Evolutionary conservation across 2,797 vertebrate genomes (phyloP), one percentile per base, ranked within the genome.

Genomic region (Buceros bicornis): DNA sequence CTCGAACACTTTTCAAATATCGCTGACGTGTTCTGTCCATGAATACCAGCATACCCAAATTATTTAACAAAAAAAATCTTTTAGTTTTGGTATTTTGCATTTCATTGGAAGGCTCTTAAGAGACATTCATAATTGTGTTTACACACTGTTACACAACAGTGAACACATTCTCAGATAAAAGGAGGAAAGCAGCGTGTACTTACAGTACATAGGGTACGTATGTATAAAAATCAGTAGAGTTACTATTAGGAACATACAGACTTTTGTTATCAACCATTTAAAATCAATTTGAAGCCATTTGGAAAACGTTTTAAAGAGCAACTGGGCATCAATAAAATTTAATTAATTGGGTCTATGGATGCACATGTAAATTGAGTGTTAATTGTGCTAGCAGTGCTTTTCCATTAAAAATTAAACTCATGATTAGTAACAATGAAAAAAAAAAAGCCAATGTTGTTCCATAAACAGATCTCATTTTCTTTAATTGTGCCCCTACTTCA

Each of bases 371-470:
- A 98, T 98, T 97, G 97, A 97, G 97, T 97, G 97, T 97, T 98
- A 98, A 98, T 98, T 98, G 98, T 94, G 93, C 96, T 95, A 98
- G 98, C 97, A 97, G 98, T 98, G 96, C 93, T 98, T 97, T 98
- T 97, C 98, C 97, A 98, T 98, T 98, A 98, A 98, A 98, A 98
- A 98, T 98, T 98, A 98, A 98, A 97, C 92, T 97, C 96, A 70
- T 97, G 94, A 98, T 98, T 98, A 98, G 97, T 96, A 97, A 97
- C 57, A 3, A 84, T 57, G 64, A 95, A 95, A 97, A 97, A 97
- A 97, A 77, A 5, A 84, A 83, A 85, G 84, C 73, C 93, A 90
- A 16, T 82, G 5, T 96, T 96, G 67, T 96, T 98, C 95, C 90
- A 93, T 95, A 97, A 98, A 97, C 96, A 97, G 97, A 94, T 92